Evolutionary conservation across 2,888 invertebrate genomes (phyloP), one percentile per base, ranked within the genome.

Genomic region (Horisme vitalbata): DNA sequence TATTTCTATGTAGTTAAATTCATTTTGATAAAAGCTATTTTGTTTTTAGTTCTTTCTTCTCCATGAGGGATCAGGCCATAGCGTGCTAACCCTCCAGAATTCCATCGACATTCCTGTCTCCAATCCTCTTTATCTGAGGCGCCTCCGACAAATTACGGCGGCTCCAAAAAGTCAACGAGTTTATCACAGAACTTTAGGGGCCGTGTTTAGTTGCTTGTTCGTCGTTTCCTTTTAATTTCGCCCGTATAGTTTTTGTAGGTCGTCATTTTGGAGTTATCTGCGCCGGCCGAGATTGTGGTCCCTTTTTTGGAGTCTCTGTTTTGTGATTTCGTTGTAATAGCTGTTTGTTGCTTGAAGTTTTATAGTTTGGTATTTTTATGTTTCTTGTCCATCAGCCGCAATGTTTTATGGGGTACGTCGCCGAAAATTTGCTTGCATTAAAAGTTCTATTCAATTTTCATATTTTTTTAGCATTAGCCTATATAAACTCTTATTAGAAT

Each of bases 141-240:
- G 87, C 88, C 88, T 87, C 73, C 82, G 85, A 88, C 88, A 87
- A 87, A 88, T 87, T 87, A 87, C 81, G 78, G 75, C 81, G 83
- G 78, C 68, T 63, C 83, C 79, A 79, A 83, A 84, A 84, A 82
- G 75, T 71, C 75, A 71, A 76, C 73, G 65, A 71, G 72, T 76
- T 85, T 88, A 87, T 87, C 87, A 78, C 68, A 75, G 70, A 76
- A 77, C 75, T 78, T 83, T 83, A 80, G 81, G 70, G 72, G 51
- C 71, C 44, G 51, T 57, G 75, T 70, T 81, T 82, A 79, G 82
- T 79, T 77, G 85, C 79, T 79, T 82, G 85, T 82, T 76, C 78
- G 75, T 77, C 78, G 80, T 73, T 79, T 45, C 74, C 85, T 83
- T 88, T 86, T 87, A 86, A 87, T 87, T 87, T 87, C 71, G 82